Evolutionary conservation across 2,797 vertebrate species (phyloP).

Genomic region (Gymnocypris eckloni): DNA sequence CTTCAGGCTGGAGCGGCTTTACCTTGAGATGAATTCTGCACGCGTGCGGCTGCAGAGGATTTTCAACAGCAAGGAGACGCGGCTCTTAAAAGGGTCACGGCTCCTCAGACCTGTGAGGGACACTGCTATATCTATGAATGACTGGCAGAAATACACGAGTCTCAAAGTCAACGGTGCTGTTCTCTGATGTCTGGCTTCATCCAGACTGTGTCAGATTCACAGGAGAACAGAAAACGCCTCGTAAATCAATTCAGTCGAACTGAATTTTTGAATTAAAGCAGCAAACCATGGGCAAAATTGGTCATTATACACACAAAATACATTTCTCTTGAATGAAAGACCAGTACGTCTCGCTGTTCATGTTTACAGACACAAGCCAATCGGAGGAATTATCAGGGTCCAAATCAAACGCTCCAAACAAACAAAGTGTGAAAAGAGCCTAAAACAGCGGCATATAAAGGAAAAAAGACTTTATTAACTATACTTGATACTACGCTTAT

Average conservation of each 20-base stretch:
- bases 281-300: background rate
- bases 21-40: constrained; percentile 38
- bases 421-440: background rate
- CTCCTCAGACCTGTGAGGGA: constrained; percentile 22
- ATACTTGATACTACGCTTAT: background rate
- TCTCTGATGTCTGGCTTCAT: constrained; percentile 13
- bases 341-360: background rate
- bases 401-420: background rate
- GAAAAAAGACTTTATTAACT: background rate
- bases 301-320: background rate
- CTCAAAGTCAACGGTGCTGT: background rate
- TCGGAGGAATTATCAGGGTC: background rate
- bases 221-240: background rate
- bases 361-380: background rate
- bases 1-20: constrained; percentile 24
- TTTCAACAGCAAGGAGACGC: constrained; percentile 4
- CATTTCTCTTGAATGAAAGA: background rate
- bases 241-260: background rate
- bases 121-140: background rate
- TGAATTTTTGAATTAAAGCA: background rate
- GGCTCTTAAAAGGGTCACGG: constrained; percentile 31
- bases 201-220: background rate
- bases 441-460: background rate
- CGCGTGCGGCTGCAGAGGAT: constrained; percentile 35
- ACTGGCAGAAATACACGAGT: background rate